Base-by-base conservation (phyloP, 1,140 invertebrate species). In the Hestina assimilis region DNA sequence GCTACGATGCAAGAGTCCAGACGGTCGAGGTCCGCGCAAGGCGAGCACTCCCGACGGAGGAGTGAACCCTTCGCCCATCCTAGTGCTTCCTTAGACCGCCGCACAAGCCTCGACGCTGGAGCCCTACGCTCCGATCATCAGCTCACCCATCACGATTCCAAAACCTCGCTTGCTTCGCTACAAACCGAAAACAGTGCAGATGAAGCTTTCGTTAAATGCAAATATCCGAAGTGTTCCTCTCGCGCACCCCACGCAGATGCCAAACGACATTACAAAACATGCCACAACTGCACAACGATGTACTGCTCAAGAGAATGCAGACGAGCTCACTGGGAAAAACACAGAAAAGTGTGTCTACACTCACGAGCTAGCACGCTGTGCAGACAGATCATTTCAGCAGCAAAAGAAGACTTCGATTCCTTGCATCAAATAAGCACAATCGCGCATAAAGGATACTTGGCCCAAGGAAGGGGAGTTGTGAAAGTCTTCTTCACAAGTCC, bases 251-350 rank as follows among this genome's bases (percentile, higher is more conserved):
- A 92, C 11, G 89, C 90, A 20, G 94, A 95, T 59, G 93, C 93
- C 15, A 91, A 92, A 67, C 91, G 92, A 64, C 91, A 92, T 69
- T 97, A 93, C 88, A 96, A 97, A 75, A 94, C 93, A 50, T 98
- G 97, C 85, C 96, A 98, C 89, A 98, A 98, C 86, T 98, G 97
- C 89, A 94, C 94, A 55, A 96, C 96, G 65, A 90, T 95, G 40
- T 95, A 96, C 79, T 98, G 96, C 86, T 95, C 94, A 31, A 91
- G 94, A 53, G 93, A 95, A 66, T 96, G 95, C 75, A 91, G 97
- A 11, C 90, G 95, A 48, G 91, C 93, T 1, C 96, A 98, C 75
- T 98, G 97, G 96, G 94, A 96, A 63, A 93, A 94, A 65, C 97
- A 98, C 77, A 92, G 96, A 41, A 93, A 94, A 67, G 93, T 94